Evolutionary conservation across 2,113 vertebrate genomes (phyloP).

Genomic region (Ceyx melanurus): DNA sequence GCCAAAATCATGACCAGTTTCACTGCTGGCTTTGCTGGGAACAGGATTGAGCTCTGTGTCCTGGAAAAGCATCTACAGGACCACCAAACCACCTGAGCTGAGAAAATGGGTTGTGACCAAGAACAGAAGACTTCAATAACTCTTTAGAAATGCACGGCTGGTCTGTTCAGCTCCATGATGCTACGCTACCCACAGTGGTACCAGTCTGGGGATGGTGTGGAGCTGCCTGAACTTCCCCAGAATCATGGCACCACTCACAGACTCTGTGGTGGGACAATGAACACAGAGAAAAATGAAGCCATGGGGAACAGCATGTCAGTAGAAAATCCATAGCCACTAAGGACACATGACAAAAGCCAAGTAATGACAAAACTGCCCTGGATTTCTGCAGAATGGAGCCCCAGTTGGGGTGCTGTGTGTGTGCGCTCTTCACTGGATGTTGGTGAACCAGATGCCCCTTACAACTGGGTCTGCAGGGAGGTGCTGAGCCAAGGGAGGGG

Average conservation of each 20-base stretch:
- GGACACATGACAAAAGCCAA: rapidly evolving
- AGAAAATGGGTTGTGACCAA: neutral
- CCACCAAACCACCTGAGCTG: neutral
- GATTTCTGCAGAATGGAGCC: neutral
- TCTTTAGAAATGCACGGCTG: neutral
- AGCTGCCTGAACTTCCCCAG: neutral
- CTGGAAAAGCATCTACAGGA: neutral
- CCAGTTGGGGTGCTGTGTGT: rapidly evolving
- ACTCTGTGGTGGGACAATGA: neutral
- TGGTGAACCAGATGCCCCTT: neutral
- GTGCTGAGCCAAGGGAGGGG: rapidly evolving
- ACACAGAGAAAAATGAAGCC: rapidly evolving
- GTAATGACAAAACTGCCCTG: neutral
- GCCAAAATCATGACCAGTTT: rapidly evolving
- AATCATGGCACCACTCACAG: neutral
- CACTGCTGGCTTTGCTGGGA: neutral
- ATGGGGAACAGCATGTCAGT: rapidly evolving
- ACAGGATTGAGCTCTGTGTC: neutral
- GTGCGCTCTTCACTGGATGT: neutral
- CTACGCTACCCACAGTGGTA: neutral
- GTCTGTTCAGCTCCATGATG: neutral
- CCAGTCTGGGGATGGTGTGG: neutral
- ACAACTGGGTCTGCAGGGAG: neutral
- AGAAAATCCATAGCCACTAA: neutral
- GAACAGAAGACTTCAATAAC: neutral